Conservation (phyloP, 2,888 invertebrate genomes). For the Drosophila melanosoma region DNA sequence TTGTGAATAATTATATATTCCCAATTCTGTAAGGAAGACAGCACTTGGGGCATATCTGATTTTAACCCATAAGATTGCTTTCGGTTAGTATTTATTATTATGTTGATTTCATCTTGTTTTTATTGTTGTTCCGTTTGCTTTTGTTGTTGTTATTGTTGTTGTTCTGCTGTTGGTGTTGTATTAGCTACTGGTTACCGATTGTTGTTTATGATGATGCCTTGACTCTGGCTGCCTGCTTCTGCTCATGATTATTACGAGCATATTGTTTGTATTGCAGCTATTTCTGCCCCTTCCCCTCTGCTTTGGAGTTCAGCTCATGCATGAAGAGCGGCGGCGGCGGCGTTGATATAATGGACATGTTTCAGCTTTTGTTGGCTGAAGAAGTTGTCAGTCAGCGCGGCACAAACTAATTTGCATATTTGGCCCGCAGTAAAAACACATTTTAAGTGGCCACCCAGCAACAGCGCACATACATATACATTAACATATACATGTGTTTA, state of each 20-base stretch:
- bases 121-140: slow-evolving; percentile 41
- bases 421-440: slow-evolving; percentile 74
- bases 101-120: slow-evolving; percentile 45
- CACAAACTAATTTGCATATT: slow-evolving; percentile 77
- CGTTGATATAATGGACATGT: slow-evolving; percentile 76
- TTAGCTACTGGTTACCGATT: slow-evolving; percentile 56
- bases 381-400: slow-evolving; percentile 72
- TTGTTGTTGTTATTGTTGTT: slow-evolving; percentile 27
- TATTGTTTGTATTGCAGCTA: slow-evolving; percentile 62
- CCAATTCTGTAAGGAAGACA: neutral
- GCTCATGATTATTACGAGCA: slow-evolving; percentile 52
- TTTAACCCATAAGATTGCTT: slow-evolving; percentile 29
- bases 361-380: slow-evolving; percentile 78
- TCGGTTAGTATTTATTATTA: slow-evolving; percentile 31
- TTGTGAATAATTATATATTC: neutral
- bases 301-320: slow-evolving; percentile 61
- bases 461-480: slow-evolving; percentile 27
- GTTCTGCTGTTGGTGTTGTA: slow-evolving; percentile 36
- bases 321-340: slow-evolving; percentile 58
- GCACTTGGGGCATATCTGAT: slow-evolving; percentile 32
- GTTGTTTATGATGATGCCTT: slow-evolving; percentile 53
- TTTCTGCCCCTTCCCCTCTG: slow-evolving; percentile 21
- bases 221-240: slow-evolving; percentile 28
- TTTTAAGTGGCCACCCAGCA: slow-evolving; percentile 80
- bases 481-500: slow-evolving; percentile 11